Conservation (phyloP, 2,888 invertebrate species). For the Marronus borbonicus region DNA sequence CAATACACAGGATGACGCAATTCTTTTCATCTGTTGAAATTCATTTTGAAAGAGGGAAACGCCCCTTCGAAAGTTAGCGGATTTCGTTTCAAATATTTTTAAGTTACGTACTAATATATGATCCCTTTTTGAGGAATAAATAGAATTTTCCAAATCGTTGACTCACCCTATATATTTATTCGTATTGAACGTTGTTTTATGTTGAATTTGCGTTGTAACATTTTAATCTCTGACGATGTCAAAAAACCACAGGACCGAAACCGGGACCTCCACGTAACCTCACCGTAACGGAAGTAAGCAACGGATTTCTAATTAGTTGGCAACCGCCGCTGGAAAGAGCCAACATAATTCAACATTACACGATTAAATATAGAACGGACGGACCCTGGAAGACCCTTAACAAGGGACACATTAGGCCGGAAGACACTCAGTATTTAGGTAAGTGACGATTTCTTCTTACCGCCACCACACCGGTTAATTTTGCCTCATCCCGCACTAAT, state of each 20-base stretch:
- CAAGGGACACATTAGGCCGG: conserved; percentile 89
- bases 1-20: too few species aligned
- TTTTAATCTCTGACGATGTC: conserved; percentile 18
- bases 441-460: conserved; percentile 59
- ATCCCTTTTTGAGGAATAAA: background rate
- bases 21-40: too few species aligned
- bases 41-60: too few species aligned
- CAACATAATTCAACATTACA: conserved; percentile 89
- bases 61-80: too few species aligned
- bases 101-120: background rate
- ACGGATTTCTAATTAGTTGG: conserved; percentile 94
- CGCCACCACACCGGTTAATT: conserved; percentile 9
- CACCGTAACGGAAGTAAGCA: conserved; percentile 90
- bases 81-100: too few species aligned
- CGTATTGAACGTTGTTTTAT: too few species aligned
- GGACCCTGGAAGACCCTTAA: conserved; percentile 92
- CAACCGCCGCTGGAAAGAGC: conserved; percentile 87
- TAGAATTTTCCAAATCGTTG: background rate
- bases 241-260: conserved; percentile 81
- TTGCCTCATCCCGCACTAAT: conserved; percentile 17
- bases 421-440: conserved; percentile 92
- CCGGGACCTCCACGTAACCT: conserved; percentile 93
- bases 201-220: background rate
- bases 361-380: conserved; percentile 92
- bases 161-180: too few species aligned